These are phyloP conservation scores for Geopemphigus sp. DNA, from an alignment of 1,140 invertebrate species.

Conservation along the genomic window DNA sequence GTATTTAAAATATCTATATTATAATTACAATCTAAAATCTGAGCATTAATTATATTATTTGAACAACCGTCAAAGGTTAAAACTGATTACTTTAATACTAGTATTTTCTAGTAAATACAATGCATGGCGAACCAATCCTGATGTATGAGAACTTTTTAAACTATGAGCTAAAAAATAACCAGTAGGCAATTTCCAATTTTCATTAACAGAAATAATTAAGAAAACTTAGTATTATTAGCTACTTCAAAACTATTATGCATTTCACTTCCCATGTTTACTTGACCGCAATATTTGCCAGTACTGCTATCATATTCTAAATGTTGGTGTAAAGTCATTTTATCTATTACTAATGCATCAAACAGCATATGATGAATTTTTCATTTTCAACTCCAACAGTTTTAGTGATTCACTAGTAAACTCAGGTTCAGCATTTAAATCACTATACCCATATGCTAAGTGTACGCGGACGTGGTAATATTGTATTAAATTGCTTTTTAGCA, in stretches of 20 bases:
- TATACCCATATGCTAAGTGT: constrained; percentile 22
- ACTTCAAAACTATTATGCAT: neutral
- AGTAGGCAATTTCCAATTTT: constrained; percentile 27
- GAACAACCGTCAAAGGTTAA: constrained; percentile 50
- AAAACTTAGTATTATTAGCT: constrained; percentile 24
- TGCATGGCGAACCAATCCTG: constrained; percentile 53
- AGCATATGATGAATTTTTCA: neutral
- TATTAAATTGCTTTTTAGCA: constrained; percentile 11
- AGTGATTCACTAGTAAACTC: constrained; percentile 20
- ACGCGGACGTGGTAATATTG: neutral
- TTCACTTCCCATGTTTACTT: constrained; percentile 4
- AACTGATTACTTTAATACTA: constrained; percentile 18
- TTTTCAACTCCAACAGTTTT: neutral
- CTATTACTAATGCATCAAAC: neutral
- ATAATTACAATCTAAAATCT: constrained; percentile 50
- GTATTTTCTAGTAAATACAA: constrained; percentile 51
- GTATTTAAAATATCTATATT: constrained; percentile 18
- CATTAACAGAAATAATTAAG: neutral
- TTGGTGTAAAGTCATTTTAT: constrained; percentile 29
- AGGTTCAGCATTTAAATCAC: constrained; percentile 16
- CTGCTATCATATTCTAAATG: constrained; percentile 10
- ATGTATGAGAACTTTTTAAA: constrained; percentile 43
- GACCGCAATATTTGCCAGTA: neutral
- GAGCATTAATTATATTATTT: constrained; percentile 38
- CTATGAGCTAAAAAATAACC: constrained; percentile 8